phyloP scores from a whole-genome alignment of 2,113 vertebrate species.

The Oreochromis tanganicae region DNA sequence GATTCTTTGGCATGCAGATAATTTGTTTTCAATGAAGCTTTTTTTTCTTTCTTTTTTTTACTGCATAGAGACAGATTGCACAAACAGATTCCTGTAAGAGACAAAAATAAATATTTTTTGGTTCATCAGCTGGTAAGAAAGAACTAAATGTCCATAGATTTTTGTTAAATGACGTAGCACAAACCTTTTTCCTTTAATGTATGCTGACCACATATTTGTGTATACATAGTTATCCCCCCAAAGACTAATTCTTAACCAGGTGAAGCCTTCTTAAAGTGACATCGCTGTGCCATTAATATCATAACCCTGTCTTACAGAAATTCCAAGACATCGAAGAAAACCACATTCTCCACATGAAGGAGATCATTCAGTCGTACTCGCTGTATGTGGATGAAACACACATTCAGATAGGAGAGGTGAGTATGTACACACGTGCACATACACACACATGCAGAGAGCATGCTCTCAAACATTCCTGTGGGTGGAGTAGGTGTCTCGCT shows the following conservation, averaged over 20 bases:
- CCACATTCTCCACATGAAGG: conserved; percentile 91
- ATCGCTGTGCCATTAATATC: not conserved
- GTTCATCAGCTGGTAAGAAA: not conserved
- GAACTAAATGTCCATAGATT: not conserved
- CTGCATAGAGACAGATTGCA: not conserved
- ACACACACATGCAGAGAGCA: not conserved
- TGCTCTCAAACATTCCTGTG: conserved; percentile 38
- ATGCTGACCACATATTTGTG: not conserved
- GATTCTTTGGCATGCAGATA: not conserved
- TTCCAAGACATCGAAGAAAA: conserved; percentile 97
- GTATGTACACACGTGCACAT: not conserved
- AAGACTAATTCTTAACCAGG: not conserved
- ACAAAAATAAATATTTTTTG: not conserved
- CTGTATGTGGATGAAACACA: conserved; percentile 90
- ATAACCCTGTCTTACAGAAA: conserved; percentile 76
- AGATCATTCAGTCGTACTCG: conserved; percentile 88
- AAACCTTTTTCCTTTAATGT: not conserved
- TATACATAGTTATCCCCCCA: not conserved
- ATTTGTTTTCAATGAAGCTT: not conserved
- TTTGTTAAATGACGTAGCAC: not conserved
- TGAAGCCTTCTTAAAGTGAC: not conserved
- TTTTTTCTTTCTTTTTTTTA: not conserved
- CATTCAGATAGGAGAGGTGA: conserved; percentile 90
- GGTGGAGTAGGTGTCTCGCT: conserved; percentile 44
- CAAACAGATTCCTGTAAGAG: not conserved